These are phyloP conservation scores for Taurulus bubalis DNA, from an alignment of 2,113 vertebrate species.

Conservation along the genomic window DNA sequence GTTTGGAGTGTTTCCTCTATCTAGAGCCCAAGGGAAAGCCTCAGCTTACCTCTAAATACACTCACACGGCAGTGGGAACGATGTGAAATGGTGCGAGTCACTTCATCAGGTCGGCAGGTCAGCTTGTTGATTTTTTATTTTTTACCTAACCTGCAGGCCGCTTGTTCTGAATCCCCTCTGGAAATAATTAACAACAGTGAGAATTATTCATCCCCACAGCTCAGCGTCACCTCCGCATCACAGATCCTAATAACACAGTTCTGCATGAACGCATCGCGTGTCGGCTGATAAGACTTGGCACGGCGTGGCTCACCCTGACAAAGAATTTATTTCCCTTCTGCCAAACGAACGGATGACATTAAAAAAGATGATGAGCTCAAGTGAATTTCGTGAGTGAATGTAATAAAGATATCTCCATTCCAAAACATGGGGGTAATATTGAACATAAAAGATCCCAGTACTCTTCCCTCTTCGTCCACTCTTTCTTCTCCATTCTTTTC, in stretches of 20 bases:
- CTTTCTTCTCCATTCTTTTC: not conserved
- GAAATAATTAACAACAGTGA: slow-evolving; percentile 59
- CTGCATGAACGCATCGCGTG: slow-evolving; percentile 50
- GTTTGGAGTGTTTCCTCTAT: not conserved
- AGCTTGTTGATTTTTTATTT: slow-evolving; percentile 11
- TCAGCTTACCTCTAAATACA: not conserved
- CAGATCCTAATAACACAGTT: slow-evolving; percentile 53
- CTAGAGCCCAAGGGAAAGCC: not conserved
- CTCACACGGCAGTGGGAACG: not conserved
- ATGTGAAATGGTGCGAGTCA: not conserved
- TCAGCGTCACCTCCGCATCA: slow-evolving; percentile 36
- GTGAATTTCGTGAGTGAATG: slow-evolving; percentile 16
- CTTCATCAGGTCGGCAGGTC: slow-evolving; percentile 33
- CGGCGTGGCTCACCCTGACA: slow-evolving; percentile 40
- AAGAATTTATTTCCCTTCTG: slow-evolving; percentile 37
- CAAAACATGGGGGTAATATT: slow-evolving; percentile 11
- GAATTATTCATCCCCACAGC: slow-evolving; percentile 47
- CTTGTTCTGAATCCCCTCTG: slow-evolving; percentile 39
- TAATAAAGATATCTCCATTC: slow-evolving; percentile 45
- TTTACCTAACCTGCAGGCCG: not conserved
- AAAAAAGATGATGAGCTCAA: slow-evolving; percentile 44
- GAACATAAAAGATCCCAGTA: not conserved
- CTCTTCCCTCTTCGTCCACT: not conserved
- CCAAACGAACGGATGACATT: slow-evolving; percentile 23
- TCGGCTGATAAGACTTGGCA: slow-evolving; percentile 50